A percentile compares a stretch with the other conserved stretches of the same genome.
Conservation (phyloP, 2,113 vertebrate genomes). For the Macrotis lagotis region DNA sequence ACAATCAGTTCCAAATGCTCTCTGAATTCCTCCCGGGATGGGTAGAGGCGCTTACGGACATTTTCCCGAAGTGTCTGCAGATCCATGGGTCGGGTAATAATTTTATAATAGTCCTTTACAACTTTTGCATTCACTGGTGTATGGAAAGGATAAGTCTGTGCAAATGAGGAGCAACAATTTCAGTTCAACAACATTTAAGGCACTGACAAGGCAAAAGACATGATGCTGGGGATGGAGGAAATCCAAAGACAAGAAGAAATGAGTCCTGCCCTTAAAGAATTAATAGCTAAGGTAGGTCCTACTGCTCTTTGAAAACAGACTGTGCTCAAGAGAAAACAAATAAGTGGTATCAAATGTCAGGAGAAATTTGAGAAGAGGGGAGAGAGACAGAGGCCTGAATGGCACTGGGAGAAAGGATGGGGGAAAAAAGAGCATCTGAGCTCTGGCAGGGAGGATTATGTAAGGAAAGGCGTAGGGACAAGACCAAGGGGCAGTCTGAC, state of each 20-base stretch:
- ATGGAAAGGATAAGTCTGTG: slow-evolving; percentile 97
- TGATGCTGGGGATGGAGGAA: not conserved
- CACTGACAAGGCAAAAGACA: not conserved
- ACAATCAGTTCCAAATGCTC: slow-evolving; percentile 96
- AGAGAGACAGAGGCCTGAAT: not conserved
- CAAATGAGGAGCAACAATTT: slow-evolving; percentile 46
- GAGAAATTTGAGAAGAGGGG: not conserved
- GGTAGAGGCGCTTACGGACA: slow-evolving; percentile 95
- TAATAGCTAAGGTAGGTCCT: not conserved
- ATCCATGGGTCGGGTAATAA: slow-evolving; percentile 98
- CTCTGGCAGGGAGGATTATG: not conserved
- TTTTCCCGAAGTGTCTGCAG: slow-evolving; percentile 97
- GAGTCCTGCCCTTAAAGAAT: not conserved
- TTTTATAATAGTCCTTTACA: slow-evolving; percentile 99
- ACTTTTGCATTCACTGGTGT: slow-evolving; percentile 97
- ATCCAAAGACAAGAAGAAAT: not conserved
- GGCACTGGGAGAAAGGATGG: accelerated
- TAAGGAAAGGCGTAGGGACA: not conserved
- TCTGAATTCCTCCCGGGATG: slow-evolving; percentile 96
- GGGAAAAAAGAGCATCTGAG: not conserved
- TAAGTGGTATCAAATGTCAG: not conserved
- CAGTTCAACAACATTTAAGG: not conserved
- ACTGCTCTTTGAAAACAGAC: not conserved
- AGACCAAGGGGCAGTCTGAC: not conserved
- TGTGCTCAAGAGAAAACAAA: not conserved